phyloP scores from a whole-genome alignment of 2,113 vertebrate species.

The Pogona vitticeps region DNA sequence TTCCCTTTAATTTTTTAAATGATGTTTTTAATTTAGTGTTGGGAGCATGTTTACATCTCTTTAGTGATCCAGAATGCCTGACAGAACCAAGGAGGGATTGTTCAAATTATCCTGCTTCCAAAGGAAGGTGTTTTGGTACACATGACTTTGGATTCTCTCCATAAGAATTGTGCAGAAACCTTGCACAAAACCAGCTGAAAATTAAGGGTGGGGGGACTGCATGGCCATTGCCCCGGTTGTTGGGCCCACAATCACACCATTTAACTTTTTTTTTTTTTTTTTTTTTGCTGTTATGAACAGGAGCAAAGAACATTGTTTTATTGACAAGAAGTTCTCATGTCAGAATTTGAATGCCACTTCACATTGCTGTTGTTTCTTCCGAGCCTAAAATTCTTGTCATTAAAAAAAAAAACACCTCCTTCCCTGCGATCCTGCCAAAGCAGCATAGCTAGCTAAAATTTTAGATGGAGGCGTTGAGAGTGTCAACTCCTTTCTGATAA shows the following conservation, averaged over 20 bases:
- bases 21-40: conserved; percentile 27
- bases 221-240: background rate
- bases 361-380: conserved; percentile 29
- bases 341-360: conserved; percentile 29
- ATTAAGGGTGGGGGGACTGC: background rate
- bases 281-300: conserved; percentile 11
- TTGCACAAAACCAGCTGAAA: background rate
- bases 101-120: conserved; percentile 21
- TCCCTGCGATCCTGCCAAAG: conserved; percentile 43
- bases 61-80: background rate
- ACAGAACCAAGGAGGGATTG: conserved; percentile 28
- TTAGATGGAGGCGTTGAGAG: background rate
- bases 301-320: conserved; percentile 35
- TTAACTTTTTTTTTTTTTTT: conserved; percentile 1
- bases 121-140: conserved; percentile 20
- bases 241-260: conserved; percentile 26
- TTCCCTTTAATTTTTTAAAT: conserved; percentile 56
- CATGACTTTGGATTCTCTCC: background rate
- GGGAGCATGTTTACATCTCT: conserved; percentile 27
- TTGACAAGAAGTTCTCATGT: conserved; percentile 9
- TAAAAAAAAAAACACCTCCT: conserved; percentile 34
- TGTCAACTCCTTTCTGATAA: conserved; percentile 29
- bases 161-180: background rate
- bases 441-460: conserved; percentile 36
- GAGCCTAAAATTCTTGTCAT: conserved; percentile 36